Base-by-base conservation (phyloP, 2,797 vertebrate genomes). In the Phataginus tricuspis region DNA sequence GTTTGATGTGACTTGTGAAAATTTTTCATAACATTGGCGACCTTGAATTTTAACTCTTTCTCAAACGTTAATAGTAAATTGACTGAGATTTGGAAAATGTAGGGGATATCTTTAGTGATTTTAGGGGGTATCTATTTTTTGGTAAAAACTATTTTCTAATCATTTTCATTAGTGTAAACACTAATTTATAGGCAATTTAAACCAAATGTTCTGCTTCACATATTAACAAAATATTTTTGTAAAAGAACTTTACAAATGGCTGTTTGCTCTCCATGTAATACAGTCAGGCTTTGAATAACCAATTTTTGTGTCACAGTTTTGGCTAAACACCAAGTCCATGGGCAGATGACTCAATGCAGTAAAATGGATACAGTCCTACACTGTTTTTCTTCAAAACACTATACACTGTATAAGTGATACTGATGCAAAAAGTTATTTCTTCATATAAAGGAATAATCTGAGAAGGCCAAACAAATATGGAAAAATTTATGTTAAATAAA, bases 141-240 rank as follows among this genome's bases (percentile, higher is more conserved):
- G 31, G 14, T 78, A 71, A 84, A 94, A 86, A 23, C 19, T 90
- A 59, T 80, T 90, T 23, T 88, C 16, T 68, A 37, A 93, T 57
- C 7, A n/a, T 82, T 94, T 93, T 89, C 19, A 53, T 89, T 95
- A 96, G 13, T 91, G 92, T 88, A 86, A 94, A 34, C 14, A 91
- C 7, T 16, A 49, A 86, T 34, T 78, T 45, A 63, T 86, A 31
- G 31, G 21, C 51, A 80, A 96, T 94, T 93, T 51, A 92, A 91
- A 85, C 51, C 66, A 90, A 85, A 59, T 93, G 55, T 72, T 92
- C 34, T 84, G 59, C n/a, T 91, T 95, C 42, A 69, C 42, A 69
- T 78, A 8, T 84, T 55, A 82, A 3, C 45, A 95, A 96, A 83
- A 96, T 83, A 71, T 68, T 69, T 21, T 57, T 88, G 4, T 5